Conservation (phyloP, 2,888 invertebrate genomes). For the Diploptera punctata region DNA sequence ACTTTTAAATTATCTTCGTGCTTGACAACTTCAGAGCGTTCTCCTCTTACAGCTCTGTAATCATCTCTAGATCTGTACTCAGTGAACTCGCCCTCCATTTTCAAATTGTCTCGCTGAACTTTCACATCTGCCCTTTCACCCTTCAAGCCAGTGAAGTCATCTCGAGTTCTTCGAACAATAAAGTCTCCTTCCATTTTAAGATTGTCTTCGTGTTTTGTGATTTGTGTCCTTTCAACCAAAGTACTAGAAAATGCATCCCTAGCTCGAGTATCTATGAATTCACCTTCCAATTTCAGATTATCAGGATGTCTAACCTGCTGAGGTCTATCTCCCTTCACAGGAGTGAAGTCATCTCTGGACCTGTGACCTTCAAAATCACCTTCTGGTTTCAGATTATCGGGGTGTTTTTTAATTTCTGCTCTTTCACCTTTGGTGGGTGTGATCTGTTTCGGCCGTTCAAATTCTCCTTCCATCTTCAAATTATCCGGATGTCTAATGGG, state of each 20-base stretch:
- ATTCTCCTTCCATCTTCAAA: conserved; percentile 49
- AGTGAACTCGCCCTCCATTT: conserved; percentile 59
- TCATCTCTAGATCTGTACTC: conserved; percentile 58
- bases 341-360: conserved; percentile 11
- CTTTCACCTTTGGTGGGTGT: conserved; percentile 48
- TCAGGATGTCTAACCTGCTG: conserved; percentile 51
- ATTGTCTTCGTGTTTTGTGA: conserved; percentile 57
- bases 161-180: conserved; percentile 39
- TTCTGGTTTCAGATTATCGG: conserved; percentile 53
- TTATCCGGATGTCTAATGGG: conserved; percentile 45
- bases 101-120: conserved; percentile 56
- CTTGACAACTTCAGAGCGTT: conserved; percentile 61
- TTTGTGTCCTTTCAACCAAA: conserved; percentile 45
- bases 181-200: conserved; percentile 56
- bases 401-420: conserved; percentile 43
- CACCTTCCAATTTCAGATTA: conserved; percentile 64
- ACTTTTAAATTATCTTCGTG: conserved; percentile 54
- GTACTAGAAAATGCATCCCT: conserved; percentile 23
- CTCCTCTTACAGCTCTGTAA: conserved; percentile 62
- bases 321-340: conserved; percentile 47
- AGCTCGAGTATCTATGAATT: conserved; percentile 54
- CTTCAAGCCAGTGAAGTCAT: conserved; percentile 43
- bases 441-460: conserved; percentile 47
- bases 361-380: conserved; percentile 58
- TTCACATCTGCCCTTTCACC: conserved; percentile 45